phyloP scores from a whole-genome alignment of 2,888 invertebrate genomes.

The Lasius fuliginosus region DNA sequence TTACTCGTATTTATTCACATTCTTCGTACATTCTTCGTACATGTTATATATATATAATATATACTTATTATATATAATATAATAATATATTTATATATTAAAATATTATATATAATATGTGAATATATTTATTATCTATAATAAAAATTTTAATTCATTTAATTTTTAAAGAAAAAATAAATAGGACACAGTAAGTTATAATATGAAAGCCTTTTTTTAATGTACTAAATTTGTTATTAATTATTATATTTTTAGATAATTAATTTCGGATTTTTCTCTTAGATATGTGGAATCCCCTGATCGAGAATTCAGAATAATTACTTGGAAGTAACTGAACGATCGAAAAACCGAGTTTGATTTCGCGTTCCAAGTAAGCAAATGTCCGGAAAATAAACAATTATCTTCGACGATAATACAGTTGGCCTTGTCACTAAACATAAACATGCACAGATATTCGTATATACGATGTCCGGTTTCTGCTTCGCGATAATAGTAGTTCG shows the following conservation, averaged over 20 bases:
- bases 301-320: background rate
- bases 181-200: background rate
- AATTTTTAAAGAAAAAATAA: background rate
- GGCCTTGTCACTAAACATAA: slow-evolving; percentile 25
- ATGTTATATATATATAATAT: background rate
- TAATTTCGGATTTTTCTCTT: background rate
- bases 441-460: slow-evolving; percentile 16
- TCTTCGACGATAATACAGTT: slow-evolving; percentile 40
- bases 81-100: background rate
- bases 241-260: background rate
- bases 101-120: background rate
- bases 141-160: background rate
- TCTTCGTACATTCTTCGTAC: background rate
- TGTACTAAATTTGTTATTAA: background rate
- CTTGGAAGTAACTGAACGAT: slow-evolving; percentile 15
- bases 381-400: slow-evolving; percentile 50
- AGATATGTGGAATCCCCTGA: background rate
- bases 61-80: background rate
- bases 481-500: slow-evolving; percentile 20
- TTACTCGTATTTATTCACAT: background rate
- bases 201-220: background rate
- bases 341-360: background rate
- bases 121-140: background rate
- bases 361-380: slow-evolving; percentile 17
- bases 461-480: background rate